Base-by-base conservation (phyloP, 1,140 invertebrate genomes). In the Ruditapes philippinarum region DNA sequence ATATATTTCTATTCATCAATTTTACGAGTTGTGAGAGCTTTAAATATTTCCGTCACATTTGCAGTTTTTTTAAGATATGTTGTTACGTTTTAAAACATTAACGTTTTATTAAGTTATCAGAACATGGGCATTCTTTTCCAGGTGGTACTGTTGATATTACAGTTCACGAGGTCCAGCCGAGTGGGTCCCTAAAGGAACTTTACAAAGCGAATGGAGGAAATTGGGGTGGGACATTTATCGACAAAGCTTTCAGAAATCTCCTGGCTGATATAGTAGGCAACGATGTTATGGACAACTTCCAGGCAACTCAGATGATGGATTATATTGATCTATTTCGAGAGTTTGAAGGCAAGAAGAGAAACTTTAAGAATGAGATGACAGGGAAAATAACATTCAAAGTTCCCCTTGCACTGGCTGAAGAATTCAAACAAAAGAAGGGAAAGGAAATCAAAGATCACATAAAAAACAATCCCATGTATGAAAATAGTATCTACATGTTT, bases 311-410 rank as follows among this genome's bases (percentile, higher is more conserved):
- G 22, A 86, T 42, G 33, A 14, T 14, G 0, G 88, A 82, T 51
- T 65, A 79, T n/a, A 62, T 91, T 12, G 84, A 88, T n/a, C 51
- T 91, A 5, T 73, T 84, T 33, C 40, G 84, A 45, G 84, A 76
- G 49, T 89, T 89, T 74, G 90, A 91, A 25, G 60, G 83, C 22
- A 74, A 84, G 22, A 91, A 91, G 49, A 57, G 84, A 31, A 88
- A 49, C 5, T 33, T 91, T 11, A 80, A 54, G 1, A 22, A 36
- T 9, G 78, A 70, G 11, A 31, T 57, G 42, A 57, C 28, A 17
- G 51, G 42, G 31, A 83, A 49, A n/a, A 51, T 86, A 9, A 78
- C 70, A 0, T 76, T 86, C 11, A 86, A 86, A 28, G 73, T 86
- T 7, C 83, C 83, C 0, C 51, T 57, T 31, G 49, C 22, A 12